A percentile compares a stretch with the other conserved stretches of the same genome.
Evolutionary conservation across 2,113 vertebrate species (phyloP).

Genomic region (Polypterus bichir): DNA sequence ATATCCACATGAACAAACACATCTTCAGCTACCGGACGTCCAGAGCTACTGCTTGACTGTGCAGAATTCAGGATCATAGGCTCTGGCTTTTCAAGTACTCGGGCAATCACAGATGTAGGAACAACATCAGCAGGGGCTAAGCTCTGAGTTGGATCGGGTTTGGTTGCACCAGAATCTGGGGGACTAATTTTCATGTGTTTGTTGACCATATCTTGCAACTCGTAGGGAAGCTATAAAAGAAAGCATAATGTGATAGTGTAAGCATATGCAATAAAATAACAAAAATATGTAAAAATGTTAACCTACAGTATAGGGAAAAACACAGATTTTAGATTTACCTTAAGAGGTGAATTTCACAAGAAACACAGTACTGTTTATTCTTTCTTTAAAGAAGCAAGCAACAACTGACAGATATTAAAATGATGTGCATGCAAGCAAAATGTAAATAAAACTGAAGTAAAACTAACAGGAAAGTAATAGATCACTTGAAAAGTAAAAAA

Average conservation of each 20-base stretch:
- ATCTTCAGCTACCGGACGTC: conserved; percentile 74
- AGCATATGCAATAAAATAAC: too few species aligned
- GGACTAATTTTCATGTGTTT: conserved; percentile 75
- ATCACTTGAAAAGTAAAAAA: too few species aligned
- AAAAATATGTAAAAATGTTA: too few species aligned
- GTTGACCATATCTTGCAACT: conserved; percentile 91
- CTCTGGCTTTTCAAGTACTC: conserved; percentile 91
- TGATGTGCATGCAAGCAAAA: too few species aligned
- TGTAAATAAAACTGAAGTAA: too few species aligned
- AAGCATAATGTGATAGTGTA: neutral
- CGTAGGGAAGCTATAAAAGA: conserved; percentile 73
- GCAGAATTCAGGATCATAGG: conserved; percentile 85
- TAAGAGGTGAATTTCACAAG: too few species aligned
- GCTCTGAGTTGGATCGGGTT: conserved; percentile 50
- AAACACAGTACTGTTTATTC: too few species aligned
- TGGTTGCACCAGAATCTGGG: conserved; percentile 42
- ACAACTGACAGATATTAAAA: too few species aligned
- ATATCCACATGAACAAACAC: conserved; percentile 96
- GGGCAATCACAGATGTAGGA: conserved; percentile 83
- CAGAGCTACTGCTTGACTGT: conserved; percentile 76
- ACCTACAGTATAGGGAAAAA: too few species aligned
- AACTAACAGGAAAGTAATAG: too few species aligned
- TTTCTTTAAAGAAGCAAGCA: too few species aligned
- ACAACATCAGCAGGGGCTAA: conserved; percentile 69
- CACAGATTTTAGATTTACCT: too few species aligned